phyloP scores from a whole-genome alignment of 2,888 invertebrate species.

The Lamproptera curius region DNA sequence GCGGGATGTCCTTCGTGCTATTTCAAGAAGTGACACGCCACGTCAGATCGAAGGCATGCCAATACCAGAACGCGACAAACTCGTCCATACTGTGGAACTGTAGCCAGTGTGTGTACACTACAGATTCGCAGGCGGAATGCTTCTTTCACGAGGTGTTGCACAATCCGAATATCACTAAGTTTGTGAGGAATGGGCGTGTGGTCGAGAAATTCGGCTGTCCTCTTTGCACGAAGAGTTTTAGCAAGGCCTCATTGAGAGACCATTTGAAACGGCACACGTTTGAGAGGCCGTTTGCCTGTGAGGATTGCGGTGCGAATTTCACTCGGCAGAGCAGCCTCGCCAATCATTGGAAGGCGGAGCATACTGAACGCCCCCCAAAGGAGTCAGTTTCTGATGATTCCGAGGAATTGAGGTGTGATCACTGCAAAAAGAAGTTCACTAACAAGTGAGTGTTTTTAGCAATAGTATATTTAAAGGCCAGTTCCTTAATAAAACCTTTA shows the following conservation, averaged over 20 bases:
- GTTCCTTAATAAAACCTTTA: too few relatives aligned
- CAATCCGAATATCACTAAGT: conserved; percentile 54
- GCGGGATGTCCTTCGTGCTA: conserved; percentile 82
- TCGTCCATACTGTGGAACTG: conserved; percentile 73
- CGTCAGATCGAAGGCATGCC: conserved; percentile 79
- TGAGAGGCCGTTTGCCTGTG: conserved; percentile 84
- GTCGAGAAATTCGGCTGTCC: conserved; percentile 81
- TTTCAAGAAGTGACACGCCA: conserved; percentile 87
- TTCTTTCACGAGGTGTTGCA: conserved; percentile 86
- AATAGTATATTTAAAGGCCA: too few relatives aligned
- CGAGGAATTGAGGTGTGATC: conserved; percentile 23
- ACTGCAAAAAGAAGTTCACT: conserved; percentile 44
- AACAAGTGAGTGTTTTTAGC: conserved; percentile 51
- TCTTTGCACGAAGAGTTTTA: conserved; percentile 81
- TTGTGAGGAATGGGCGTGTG: conserved; percentile 35
- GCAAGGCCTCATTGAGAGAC: conserved; percentile 81
- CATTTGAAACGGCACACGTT: conserved; percentile 86
- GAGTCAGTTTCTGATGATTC: conserved; percentile 28
- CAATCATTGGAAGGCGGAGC: conserved; percentile 78
- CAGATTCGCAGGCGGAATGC: conserved; percentile 83
- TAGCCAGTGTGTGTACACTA: conserved; percentile 79
- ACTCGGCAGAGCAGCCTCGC: conserved; percentile 81
- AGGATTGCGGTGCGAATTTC: conserved; percentile 80
- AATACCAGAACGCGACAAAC: conserved; percentile 43
- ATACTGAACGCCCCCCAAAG: conserved; percentile 40